Evolutionary conservation across 2,113 vertebrate genomes (phyloP).

Genomic region (Tachysurus vachellii): DNA sequence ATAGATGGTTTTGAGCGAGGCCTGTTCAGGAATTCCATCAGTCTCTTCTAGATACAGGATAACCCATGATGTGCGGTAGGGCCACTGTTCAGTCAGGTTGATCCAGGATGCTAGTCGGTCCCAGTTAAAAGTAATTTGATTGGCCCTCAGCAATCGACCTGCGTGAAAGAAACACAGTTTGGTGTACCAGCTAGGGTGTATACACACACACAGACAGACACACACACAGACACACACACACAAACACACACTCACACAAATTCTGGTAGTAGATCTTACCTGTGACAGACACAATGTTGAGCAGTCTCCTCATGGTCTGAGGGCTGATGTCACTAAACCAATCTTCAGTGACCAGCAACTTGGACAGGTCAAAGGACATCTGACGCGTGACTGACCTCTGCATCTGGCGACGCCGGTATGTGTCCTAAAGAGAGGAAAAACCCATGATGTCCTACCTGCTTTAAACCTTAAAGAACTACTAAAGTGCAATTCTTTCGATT

Average conservation of each 20-base stretch:
- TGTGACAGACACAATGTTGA: constrained; percentile 97
- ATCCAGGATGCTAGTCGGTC: constrained; percentile 97
- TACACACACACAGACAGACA: neutral
- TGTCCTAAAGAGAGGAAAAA: constrained; percentile 76
- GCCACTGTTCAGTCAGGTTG: constrained; percentile 98
- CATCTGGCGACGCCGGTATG: constrained; percentile 89
- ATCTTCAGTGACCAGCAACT: constrained; percentile 93
- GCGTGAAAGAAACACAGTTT: constrained; percentile 18
- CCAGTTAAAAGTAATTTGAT: constrained; percentile 97
- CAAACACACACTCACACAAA: neutral
- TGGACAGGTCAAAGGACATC: constrained; percentile 95
- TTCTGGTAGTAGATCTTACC: constrained; percentile 66
- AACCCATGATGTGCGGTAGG: constrained; percentile 95
- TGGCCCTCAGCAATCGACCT: constrained; percentile 92
- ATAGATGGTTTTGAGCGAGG: constrained; percentile 89
- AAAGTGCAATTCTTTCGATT: neutral
- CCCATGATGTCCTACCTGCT: neutral
- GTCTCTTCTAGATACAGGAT: constrained; percentile 94
- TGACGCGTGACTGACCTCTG: constrained; percentile 91
- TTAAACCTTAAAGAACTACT: neutral
- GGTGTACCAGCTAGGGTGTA: neutral
- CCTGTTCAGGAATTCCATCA: constrained; percentile 85
- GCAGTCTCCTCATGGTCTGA: constrained; percentile 92
- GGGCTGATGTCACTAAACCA: constrained; percentile 99
- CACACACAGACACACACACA: neutral